Conservation (phyloP, 2,113 vertebrate genomes). For the Mesoclemmys tuberculata region DNA sequence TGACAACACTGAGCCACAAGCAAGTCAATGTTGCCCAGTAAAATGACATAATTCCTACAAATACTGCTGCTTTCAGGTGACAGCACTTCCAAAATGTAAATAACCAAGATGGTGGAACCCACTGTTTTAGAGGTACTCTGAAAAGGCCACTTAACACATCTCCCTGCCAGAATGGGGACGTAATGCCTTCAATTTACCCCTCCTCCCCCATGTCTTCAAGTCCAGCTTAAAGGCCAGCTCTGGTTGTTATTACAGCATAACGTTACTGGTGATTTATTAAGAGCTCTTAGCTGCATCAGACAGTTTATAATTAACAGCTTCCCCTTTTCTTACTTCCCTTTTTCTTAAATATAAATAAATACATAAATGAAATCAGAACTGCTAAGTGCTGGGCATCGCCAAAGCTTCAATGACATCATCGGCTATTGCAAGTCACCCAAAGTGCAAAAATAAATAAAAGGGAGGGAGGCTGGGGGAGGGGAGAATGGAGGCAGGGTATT, state of each 20-base stretch:
- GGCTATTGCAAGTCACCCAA: constrained; percentile 45
- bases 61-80: neutral
- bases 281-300: constrained; percentile 63
- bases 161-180: fast-evolving
- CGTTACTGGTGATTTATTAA: constrained; percentile 68
- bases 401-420: constrained; percentile 63
- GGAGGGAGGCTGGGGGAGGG: neutral
- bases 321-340: constrained; percentile 49
- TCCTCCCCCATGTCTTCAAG: neutral
- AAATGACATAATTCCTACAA: neutral
- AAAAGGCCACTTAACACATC: neutral
- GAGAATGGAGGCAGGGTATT: constrained; percentile 64
- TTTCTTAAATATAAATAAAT: constrained; percentile 71
- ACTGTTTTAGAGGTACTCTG: neutral
- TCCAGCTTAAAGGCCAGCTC: neutral
- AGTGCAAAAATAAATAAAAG: constrained; percentile 61
- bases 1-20: neutral
- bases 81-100: neutral
- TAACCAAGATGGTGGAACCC: neutral
- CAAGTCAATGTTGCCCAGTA: neutral
- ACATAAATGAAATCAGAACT: constrained; percentile 64
- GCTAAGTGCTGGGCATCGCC: constrained; percentile 60
- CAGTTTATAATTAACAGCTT: constrained; percentile 70
- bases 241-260: neutral
- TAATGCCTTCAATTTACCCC: fast-evolving